Base-by-base conservation (phyloP, 2,113 vertebrate genomes). In the Bettongia penicillata region DNA sequence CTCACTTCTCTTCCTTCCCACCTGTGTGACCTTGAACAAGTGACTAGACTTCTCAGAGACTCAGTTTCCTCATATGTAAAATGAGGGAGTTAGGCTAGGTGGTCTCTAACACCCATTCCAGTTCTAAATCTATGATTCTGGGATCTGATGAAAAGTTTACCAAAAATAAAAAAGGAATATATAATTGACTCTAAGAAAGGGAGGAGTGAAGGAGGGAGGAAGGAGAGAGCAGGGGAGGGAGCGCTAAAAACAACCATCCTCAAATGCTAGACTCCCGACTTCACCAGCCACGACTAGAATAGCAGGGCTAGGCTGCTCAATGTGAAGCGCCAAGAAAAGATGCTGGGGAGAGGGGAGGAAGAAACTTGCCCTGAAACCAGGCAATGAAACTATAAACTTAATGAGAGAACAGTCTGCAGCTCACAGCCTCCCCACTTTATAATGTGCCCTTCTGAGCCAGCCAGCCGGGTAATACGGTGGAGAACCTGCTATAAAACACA, bases 301-400 rank as follows among this genome's bases (percentile, higher is more conserved):
- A 91, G 90, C 57, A 25, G 55, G 48, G 89, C 31, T 49, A 93
- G 90, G 77, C 57, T 22, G 43, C 95, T 92, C 95, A 92, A 92
- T 95, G 96, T 96, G 96, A 96, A 97, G 94, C 24, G 53, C 95
- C 95, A 97, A 92, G 90, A 96, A 96, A 53, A 93, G 92, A 94
- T 90, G 92, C 51, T 19, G 0, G 28, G 0, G 97, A 97, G 95
- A 94, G 89, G 52, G 95, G 97, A 51, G 98, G 98, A 98, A 98
- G 97, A 97, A 98, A 98, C 97, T 97, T 98, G 98, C 96, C 98
- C 98, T 37, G 98, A 89, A 98, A 98, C 98, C 94, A 98, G 98
- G 98, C 98, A 98, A 97, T 98, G 98, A 98, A 98, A 93, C 98
- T 6, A 98, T 98, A 98, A 99, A 98, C 96, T 98, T 98, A 98